Conservation (phyloP, 2,888 invertebrate species). For the Nesidiocoris tenuis region DNA sequence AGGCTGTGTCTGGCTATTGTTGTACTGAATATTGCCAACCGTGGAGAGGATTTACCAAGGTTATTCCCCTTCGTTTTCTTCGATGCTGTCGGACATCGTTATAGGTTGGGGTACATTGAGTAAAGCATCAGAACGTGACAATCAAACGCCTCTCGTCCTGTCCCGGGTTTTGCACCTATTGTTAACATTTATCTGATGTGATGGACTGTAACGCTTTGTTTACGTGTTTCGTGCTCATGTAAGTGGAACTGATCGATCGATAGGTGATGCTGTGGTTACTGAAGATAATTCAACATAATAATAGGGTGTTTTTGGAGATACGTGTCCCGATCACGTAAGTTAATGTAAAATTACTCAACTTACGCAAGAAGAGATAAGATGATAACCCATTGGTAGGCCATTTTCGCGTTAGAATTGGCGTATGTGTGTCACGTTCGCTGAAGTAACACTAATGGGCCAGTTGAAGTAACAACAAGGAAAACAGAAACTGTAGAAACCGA, state of each 20-base stretch:
- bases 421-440: too few relatives aligned
- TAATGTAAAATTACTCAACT: too few relatives aligned
- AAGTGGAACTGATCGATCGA: not conserved
- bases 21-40: conserved; percentile 5
- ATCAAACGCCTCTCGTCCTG: conserved; percentile 11
- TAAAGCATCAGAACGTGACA: not conserved
- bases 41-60: not conserved
- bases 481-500: too few relatives aligned
- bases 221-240: not conserved
- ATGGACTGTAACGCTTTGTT: not conserved
- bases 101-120: not conserved
- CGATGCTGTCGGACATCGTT: not conserved
- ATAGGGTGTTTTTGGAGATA: too few relatives aligned
- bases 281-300: too few relatives aligned
- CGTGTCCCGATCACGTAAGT: too few relatives aligned
- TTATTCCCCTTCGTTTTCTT: not conserved
- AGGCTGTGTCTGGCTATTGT: not conserved
- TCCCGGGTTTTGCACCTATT: conserved; percentile 30
- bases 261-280: too few relatives aligned
- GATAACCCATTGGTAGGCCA: too few relatives aligned
- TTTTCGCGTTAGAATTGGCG: too few relatives aligned
- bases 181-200: conserved; percentile 16
- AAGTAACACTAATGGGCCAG: too few relatives aligned
- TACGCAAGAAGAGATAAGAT: too few relatives aligned
- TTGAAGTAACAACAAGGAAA: too few relatives aligned